phyloP scores from a whole-genome alignment of 1,140 invertebrate species.

The Drosophila truncata region DNA sequence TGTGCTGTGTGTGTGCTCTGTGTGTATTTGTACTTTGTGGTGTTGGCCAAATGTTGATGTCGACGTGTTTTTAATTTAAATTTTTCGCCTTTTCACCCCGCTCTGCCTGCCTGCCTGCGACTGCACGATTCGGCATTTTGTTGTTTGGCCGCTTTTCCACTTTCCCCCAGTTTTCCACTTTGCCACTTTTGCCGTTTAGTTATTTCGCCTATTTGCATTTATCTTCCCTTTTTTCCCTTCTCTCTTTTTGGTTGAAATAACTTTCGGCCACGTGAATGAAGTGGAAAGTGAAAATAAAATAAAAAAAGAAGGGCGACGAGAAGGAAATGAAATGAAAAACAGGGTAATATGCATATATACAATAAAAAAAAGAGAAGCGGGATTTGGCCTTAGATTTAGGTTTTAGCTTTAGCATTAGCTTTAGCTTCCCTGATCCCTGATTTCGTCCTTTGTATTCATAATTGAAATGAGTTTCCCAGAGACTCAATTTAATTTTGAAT shows the following conservation, averaged over 20 bases:
- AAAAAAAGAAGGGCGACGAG: slow-evolving; percentile 5
- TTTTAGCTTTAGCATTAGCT: neutral
- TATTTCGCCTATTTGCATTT: slow-evolving; percentile 73
- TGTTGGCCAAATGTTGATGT: slow-evolving; percentile 70
- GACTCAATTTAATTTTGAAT: slow-evolving; percentile 32
- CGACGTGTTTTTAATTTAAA: slow-evolving; percentile 81
- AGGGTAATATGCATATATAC: slow-evolving; percentile 52
- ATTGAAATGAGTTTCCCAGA: slow-evolving; percentile 41
- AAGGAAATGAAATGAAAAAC: slow-evolving; percentile 5
- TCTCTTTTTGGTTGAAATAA: slow-evolving; percentile 17
- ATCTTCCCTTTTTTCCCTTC: slow-evolving; percentile 22
- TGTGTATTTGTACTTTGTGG: slow-evolving; percentile 25
- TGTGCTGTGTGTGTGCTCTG: no score
- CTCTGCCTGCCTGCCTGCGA: neutral
- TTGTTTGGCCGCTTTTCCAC: slow-evolving; percentile 28
- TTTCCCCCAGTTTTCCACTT: slow-evolving; percentile 12
- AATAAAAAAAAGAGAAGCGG: slow-evolving; percentile 8
- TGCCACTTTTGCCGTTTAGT: slow-evolving; percentile 55
- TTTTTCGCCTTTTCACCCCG: slow-evolving; percentile 42
- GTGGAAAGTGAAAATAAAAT: slow-evolving; percentile 25
- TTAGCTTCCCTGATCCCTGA: slow-evolving; percentile 13
- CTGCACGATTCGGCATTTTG: slow-evolving; percentile 61
- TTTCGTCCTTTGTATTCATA: slow-evolving; percentile 35
- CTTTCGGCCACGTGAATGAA: slow-evolving; percentile 35
- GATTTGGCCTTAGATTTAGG: slow-evolving; percentile 29